Percentiles rank a stretch among this genome's conserved stretches.
phyloP scores from a whole-genome alignment of 2,113 vertebrate species.

The Apistogramma diplotaenia region DNA sequence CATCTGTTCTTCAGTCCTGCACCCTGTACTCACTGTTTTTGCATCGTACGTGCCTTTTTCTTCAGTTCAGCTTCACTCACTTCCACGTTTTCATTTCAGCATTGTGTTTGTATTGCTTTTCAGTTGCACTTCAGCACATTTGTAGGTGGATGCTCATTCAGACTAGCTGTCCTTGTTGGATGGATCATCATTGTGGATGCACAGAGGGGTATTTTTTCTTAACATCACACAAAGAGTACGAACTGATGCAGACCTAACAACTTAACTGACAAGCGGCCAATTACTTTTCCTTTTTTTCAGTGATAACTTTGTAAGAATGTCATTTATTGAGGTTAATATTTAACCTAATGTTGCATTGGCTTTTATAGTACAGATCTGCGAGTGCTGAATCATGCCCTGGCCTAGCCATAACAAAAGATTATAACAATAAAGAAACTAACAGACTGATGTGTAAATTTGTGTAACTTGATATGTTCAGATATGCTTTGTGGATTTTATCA shows the following conservation, averaged over 20 bases:
- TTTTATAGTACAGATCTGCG: background rate
- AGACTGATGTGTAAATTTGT: accelerated
- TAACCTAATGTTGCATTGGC: background rate
- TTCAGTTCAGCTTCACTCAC: background rate
- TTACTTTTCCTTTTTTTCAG: background rate
- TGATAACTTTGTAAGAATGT: background rate
- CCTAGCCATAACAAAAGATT: background rate
- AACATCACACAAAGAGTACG: background rate
- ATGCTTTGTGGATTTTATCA: accelerated
- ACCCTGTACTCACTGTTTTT: too few species aligned
- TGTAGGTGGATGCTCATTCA: background rate
- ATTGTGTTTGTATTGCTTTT: background rate
- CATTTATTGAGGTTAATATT: background rate
- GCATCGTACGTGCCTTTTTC: too few species aligned
- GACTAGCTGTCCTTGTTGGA: background rate
- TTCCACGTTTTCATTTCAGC: too few species aligned
- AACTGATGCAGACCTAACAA: background rate
- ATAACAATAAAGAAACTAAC: background rate
- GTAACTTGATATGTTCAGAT: background rate
- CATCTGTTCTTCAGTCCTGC: too few species aligned
- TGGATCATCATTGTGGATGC: background rate
- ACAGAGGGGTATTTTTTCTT: background rate
- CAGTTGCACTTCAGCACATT: background rate
- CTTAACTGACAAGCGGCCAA: background rate
- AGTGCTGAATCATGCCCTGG: background rate